Base-by-base conservation (phyloP, 2,113 vertebrate species). In the Calidris pygmaea region DNA sequence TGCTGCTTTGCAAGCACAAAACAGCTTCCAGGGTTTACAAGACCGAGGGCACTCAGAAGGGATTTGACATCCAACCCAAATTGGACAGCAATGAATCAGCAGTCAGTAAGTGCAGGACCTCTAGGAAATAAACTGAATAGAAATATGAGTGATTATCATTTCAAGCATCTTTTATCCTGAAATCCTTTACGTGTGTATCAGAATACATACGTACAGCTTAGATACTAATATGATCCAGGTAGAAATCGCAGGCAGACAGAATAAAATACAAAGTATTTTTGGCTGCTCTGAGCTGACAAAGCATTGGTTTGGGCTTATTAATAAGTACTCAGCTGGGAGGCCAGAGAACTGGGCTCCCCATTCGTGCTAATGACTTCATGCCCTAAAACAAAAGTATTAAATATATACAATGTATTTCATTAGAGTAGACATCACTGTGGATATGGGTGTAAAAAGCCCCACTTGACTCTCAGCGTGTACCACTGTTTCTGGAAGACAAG, bases 371-470 rank as follows among this genome's bases (percentile, higher is more conserved):
- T 88, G 52, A 88, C 77, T 82, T 89, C 73, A 70, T 53, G 73
- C 85, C 63, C 82, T 91, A 55, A 96, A 97, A 24, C 56, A 68
- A 80, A 95, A 84, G 37, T 62, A 55, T 74, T 68, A 67, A 66
- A 34, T 84, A 34, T 84, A n/a, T 20, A 65, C 14, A 53, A 29
- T 58, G 5, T 45, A 55, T 91, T 96, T 95, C 97, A 90, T 93
- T 93, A 95, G 75, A 82, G 80, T 13, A 92, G 78, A 89, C 39
- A 43, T 37, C 4, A 65, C 13, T 21, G 14, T 52, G 80, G 89
- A 59, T 91, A 90, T 10, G 10, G 22, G 90, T 83, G 68, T 52
- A 86, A 80, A 79, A 93, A 89, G 37, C 67, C 74, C 92, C 70
- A 74, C 72, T 82, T 67, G 76, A 82, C 45, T 94, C 88, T 92